Evolutionary conservation across 2,888 invertebrate genomes (phyloP), one percentile per base, ranked within the genome.

Genomic region (Isotomurus palustris): DNA sequence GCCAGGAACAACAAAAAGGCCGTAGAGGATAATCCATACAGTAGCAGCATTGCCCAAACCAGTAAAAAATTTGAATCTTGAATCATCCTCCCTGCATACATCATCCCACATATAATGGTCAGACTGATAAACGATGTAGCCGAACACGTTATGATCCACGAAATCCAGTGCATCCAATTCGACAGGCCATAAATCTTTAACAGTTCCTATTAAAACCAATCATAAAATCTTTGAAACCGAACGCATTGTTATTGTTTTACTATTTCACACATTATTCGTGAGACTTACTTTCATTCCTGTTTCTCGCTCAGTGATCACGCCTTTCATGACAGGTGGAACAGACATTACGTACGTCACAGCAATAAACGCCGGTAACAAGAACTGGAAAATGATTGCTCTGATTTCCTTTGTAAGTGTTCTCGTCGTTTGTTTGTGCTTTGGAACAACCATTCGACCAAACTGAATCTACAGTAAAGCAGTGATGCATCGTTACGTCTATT

Each of bases 281-380:
- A 14, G 17, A 22, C 28, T 66, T 73, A 81, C 81, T 74, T 80
- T 82, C 21, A 80, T 77, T 36, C 83, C 83, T 53, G 80, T 77
- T 65, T 78, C 76, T 69, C 82, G 83, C 71, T 83, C 83, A 72
- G 81, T 80, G 1, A 82, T 81, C 44, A 82, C 75, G 38, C 80
- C 76, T 64, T 80, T 77, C 40, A 82, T 66, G 45, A 80, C 76
- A 21, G 64, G 77, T n/a, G 81, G 78, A 71, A 80, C 81, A 3
- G 78, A 72, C 47, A 81, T 76, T 28, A 80, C 56, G 60, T 77
- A 81, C 66, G 76, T 75, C 63, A 77, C 73, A 8, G 76, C 64
- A 3, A 77, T 75, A 8, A 76, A 67, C 24, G 76, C 57, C 0
- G 78, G 77, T 54, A 78, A 66, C 32, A 75, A 38, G 14, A 10